A percentile compares a stretch with the other conserved stretches of the same genome.
These are phyloP conservation scores for Holothuria scabra DNA, from an alignment of 53 echinoderm and acorn worm genomes.

Conservation along the genomic window DNA sequence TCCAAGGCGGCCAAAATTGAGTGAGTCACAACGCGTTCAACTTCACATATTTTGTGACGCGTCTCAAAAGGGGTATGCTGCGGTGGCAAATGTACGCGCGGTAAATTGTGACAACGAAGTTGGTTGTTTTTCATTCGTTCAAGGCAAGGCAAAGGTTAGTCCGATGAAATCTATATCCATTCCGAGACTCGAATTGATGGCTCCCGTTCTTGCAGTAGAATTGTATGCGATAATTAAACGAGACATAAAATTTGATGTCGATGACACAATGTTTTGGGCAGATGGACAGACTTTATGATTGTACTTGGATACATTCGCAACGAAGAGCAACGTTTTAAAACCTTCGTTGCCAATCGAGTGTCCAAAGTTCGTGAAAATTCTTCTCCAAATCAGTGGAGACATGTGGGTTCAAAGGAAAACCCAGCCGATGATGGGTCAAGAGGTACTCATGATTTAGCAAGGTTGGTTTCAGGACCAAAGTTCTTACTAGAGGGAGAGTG, in stretches of 20 bases:
- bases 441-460: no score
- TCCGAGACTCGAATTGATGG: no score
- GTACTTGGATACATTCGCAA: no score
- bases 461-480: not conserved
- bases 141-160: conserved; percentile 60
- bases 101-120: not conserved
- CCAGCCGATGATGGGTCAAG: conserved; percentile 51
- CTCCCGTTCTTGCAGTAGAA: conserved; percentile 57
- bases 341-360: not conserved
- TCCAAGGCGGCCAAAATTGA: conserved; percentile 35
- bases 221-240: conserved; percentile 7
- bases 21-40: no score
- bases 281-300: conserved; percentile 50
- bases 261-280: conserved; percentile 47
- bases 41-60: no score
- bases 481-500: conserved; percentile 1
- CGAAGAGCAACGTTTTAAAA: no score
- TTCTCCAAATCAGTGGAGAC: no score
- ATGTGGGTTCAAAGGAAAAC: conserved; percentile 48
- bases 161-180: no score
- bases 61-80: no score
- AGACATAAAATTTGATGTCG: no score
- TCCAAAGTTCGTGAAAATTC: not conserved
- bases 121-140: conserved; percentile 54
- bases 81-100: conserved; percentile 59